Percentiles rank a stretch among this genome's conserved stretches.
Conservation (phyloP, 1,140 invertebrate species). For the Mycetomoellerius zeteki region DNA sequence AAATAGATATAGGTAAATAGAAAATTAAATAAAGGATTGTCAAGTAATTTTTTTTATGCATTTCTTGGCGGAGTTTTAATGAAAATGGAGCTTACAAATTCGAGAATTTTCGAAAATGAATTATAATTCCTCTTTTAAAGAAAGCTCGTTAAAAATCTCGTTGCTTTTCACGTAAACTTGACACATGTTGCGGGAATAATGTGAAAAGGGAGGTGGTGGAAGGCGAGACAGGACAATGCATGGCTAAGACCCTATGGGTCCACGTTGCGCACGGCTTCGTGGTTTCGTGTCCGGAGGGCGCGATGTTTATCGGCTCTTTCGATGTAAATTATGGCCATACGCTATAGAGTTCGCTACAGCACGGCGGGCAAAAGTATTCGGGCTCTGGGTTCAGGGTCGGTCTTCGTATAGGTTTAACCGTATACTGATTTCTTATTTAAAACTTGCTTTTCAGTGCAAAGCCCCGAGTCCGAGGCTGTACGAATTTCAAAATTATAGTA, state of each 20-base stretch:
- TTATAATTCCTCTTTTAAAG: neutral
- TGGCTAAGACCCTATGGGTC: conserved; percentile 64
- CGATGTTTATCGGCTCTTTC: conserved; percentile 84
- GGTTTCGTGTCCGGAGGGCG: conserved; percentile 81
- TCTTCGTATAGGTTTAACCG: neutral
- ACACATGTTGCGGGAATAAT: neutral
- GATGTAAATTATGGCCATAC: conserved; percentile 83
- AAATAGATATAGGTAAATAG: neutral
- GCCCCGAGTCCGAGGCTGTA: neutral
- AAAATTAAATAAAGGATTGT: neutral
- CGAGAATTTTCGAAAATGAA: neutral
- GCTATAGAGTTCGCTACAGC: conserved; percentile 62
- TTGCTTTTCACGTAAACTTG: conserved; percentile 31
- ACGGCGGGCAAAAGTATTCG: conserved; percentile 47
- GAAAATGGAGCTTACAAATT: neutral
- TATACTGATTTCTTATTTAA: neutral
- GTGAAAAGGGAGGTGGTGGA: conserved; percentile 46
- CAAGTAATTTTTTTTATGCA: neutral
- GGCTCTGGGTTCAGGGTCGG: conserved; percentile 27
- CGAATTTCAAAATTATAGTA: neutral
- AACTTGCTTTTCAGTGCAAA: neutral
- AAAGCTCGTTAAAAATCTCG: neutral
- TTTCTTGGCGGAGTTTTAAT: neutral
- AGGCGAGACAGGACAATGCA: conserved; percentile 71
- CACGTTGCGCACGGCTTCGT: conserved; percentile 75